phyloP scores from a whole-genome alignment of 2,113 vertebrate species.

The Gnathonemus longibarbis region DNA sequence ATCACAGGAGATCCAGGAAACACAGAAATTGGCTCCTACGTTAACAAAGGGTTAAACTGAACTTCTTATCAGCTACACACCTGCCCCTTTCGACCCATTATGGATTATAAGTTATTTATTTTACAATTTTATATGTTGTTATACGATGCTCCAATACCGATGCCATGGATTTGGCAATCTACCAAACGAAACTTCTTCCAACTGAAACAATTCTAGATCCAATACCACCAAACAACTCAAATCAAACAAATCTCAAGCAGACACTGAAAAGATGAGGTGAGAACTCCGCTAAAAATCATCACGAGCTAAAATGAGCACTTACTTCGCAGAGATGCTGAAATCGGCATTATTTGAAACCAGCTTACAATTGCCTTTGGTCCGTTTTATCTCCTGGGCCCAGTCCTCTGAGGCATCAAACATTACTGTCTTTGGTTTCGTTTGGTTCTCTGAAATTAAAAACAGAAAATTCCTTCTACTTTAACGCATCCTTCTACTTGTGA shows the following conservation, averaged over 20 bases:
- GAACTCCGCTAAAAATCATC: background rate
- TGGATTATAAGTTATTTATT: background rate
- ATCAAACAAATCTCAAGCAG: background rate
- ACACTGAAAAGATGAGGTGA: background rate
- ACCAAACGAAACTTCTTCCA: background rate
- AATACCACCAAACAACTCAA: background rate
- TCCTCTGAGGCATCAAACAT: slow-evolving; percentile 73
- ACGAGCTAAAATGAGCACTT: slow-evolving; percentile 24
- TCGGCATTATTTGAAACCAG: slow-evolving; percentile 62
- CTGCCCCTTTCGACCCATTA: background rate
- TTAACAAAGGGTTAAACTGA: background rate
- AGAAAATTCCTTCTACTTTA: too few species aligned
- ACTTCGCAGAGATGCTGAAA: slow-evolving; percentile 66
- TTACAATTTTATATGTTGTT: background rate
- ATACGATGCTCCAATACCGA: background rate
- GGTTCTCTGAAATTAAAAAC: slow-evolving; percentile 37
- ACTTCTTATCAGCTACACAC: background rate
- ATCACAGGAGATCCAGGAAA: background rate
- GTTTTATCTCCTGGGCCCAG: slow-evolving; percentile 72
- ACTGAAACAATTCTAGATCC: background rate
- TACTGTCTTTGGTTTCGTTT: slow-evolving; percentile 50
- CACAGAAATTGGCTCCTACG: background rate
- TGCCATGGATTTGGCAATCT: background rate
- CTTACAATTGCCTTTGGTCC: slow-evolving; percentile 68
- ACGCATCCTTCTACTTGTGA: background rate